phyloP scores from a whole-genome alignment of 2,797 vertebrate genomes.

The Argentina silus region DNA sequence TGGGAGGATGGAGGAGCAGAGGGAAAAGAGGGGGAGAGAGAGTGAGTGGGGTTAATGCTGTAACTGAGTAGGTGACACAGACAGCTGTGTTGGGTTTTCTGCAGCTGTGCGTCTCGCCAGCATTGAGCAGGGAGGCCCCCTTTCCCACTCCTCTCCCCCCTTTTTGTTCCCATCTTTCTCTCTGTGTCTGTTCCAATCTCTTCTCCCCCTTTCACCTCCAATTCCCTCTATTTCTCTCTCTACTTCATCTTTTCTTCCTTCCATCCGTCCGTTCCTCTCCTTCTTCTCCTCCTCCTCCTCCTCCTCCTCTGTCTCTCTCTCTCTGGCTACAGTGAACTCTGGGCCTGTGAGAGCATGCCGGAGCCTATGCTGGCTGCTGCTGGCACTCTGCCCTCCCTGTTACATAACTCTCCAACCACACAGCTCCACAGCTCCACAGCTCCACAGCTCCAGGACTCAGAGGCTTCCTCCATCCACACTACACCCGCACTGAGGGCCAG shows the following conservation, averaged over 20 bases:
- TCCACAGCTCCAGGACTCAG: background rate
- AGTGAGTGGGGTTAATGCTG: background rate
- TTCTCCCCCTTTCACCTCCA: background rate
- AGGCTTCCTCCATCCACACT: background rate
- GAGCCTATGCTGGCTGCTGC: conserved; percentile 15
- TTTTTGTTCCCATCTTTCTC: conserved; percentile 39
- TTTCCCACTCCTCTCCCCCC: background rate
- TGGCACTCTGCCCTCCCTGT: conserved; percentile 31
- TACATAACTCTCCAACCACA: conserved; percentile 48
- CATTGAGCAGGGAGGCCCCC: conserved; percentile 22
- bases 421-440: conserved; percentile 1
- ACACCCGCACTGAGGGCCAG: background rate
- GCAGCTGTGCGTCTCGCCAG: conserved; percentile 46
- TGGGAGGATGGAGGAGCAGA: background rate
- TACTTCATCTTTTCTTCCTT: conserved; percentile 17
- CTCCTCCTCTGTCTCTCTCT: background rate
- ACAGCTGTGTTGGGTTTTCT: conserved; percentile 46
- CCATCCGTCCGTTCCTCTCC: background rate
- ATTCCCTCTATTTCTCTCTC: background rate
- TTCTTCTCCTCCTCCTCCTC: background rate
- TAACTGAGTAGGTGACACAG: conserved; percentile 1
- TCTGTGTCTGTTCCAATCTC: conserved; percentile 22
- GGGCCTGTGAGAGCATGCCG: conserved; percentile 44
- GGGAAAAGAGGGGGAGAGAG: background rate
- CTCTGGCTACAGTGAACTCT: background rate